Base-by-base conservation (phyloP, 2,797 vertebrate species). In the Sebastes paucispinis region DNA sequence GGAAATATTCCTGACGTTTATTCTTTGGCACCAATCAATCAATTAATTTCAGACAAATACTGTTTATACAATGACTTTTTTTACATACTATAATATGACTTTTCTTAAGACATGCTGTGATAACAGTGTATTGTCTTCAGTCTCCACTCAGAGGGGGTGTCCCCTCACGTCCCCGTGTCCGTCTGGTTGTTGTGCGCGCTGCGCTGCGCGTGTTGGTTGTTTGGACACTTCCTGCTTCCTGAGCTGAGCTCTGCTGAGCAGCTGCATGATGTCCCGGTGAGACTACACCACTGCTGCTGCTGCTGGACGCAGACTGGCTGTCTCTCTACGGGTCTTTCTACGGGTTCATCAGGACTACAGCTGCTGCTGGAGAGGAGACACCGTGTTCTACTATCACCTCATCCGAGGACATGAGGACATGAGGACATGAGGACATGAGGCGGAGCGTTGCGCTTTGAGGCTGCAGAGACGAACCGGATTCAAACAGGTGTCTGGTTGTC, bases 401-500 rank as follows among this genome's bases (percentile, higher is more conserved):
- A 8, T 71, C n/a, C 10, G 65, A 70, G 69, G 32, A 34, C 32
- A n/a, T n/a, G 22, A 22, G 22, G 22, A 22, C 22, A 34, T 32
- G 13, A 34, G 34, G 34, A 34, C 4, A 34, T 34, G 62, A 32
- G 52, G 75, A 74, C 59, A 75, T 5, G 70, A 73, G 36, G 71
- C 73, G 81, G 2, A 47, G 63, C 65, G 68, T 1, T 32, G 67
- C 72, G 73, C 80, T 34, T 16, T 87, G 6, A 76, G 55, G 69
- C 70, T 14, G 39, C 25, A n/a, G 27, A 43, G 32, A 65, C 18
- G 6, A 8, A 18, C 84, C 32, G 87, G 90, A 94, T 80, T 94
- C 94, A 91, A 95, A 96, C 95, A 95, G 95, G 95, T 95, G 95
- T 94, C 88, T 70, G 84, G 68, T 25, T 11, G 52, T 75, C 69